These are phyloP conservation scores for Cirrhinus molitorella DNA, from an alignment of 2,797 vertebrate genomes.

Conservation along the genomic window DNA sequence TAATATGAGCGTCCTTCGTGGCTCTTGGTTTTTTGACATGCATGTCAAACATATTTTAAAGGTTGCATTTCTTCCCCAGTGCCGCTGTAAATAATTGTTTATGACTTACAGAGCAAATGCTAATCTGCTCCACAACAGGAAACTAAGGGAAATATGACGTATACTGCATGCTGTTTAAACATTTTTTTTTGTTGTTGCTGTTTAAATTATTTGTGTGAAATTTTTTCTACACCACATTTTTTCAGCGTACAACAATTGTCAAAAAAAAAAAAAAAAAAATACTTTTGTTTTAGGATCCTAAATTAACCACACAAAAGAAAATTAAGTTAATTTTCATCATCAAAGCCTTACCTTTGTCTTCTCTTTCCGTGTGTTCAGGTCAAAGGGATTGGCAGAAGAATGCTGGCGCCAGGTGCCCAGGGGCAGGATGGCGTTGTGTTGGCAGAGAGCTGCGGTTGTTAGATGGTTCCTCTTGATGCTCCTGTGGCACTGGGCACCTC, in stretches of 20 bases:
- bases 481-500: constrained; percentile 85
- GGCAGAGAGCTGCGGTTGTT: constrained; percentile 82
- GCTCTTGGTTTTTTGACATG: constrained; percentile 63
- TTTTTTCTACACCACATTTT: too few species aligned
- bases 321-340: neutral
- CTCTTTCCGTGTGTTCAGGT: constrained; percentile 62
- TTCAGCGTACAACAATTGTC: too few species aligned
- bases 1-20: constrained; percentile 60
- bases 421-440: constrained; percentile 93
- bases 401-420: constrained; percentile 89
- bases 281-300: neutral
- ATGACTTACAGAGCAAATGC: constrained; percentile 54
- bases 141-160: neutral
- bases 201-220: too few species aligned
- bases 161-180: neutral
- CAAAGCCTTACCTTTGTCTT: constrained; percentile 5
- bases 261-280: too few species aligned
- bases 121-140: constrained; percentile 21
- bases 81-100: constrained; percentile 54
- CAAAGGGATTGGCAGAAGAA: constrained; percentile 89
- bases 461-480: constrained; percentile 88
- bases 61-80: constrained; percentile 46
- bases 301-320: neutral
- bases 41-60: constrained; percentile 55
- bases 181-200: neutral